Evolutionary conservation across 2,888 invertebrate genomes (phyloP), one percentile per base, ranked within the genome.

Genomic region (Junonia oenone): DNA sequence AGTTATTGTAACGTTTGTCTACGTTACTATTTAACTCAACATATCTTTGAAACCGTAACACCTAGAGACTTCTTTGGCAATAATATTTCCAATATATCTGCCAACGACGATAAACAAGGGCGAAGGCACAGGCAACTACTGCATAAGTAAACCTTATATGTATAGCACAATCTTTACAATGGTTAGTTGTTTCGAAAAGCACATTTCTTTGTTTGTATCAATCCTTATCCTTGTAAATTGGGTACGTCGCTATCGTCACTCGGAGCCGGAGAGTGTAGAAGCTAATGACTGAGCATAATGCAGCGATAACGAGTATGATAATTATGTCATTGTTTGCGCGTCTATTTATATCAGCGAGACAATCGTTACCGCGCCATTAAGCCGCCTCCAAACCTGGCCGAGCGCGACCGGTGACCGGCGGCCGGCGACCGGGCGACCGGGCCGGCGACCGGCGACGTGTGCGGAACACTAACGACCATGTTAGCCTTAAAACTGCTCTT

Each of bases 301-400:
- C 43, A 26, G 43, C 37, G 56, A 53, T 53, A 48, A 54, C 13
- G 27, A 45, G 43, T 31, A 26, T 55, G 50, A 51, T 58, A 47
- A 54, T 51, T 54, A 47, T 55, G 55, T 37, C 43, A 55, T 51
- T 55, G 47, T 54, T 40, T 19, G 31, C 9, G 22, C 43, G 31
- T 48, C 52, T 50, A 50, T 57, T 53, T 50, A 54, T 54, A 54
- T 33, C 33, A 19, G 35, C 35, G 53, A 45, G 45, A 57, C 48
- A 31, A 38, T 53, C 37, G 31, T 49, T 45, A 48, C 38, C 56
- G 48, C 27, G 37, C 35, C 48, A 17, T 47, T 43, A 43, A 43
- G 43, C 43, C 43, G 43, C 43, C 26, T 43, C 43, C 43, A 43
- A 43, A 31, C 19, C 17, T 31, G 15, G 15, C 38, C 3, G 38